Evolutionary conservation across 1,140 invertebrate species (phyloP), one percentile per base, ranked within the genome.

Genomic region (Babylonia areolata): DNA sequence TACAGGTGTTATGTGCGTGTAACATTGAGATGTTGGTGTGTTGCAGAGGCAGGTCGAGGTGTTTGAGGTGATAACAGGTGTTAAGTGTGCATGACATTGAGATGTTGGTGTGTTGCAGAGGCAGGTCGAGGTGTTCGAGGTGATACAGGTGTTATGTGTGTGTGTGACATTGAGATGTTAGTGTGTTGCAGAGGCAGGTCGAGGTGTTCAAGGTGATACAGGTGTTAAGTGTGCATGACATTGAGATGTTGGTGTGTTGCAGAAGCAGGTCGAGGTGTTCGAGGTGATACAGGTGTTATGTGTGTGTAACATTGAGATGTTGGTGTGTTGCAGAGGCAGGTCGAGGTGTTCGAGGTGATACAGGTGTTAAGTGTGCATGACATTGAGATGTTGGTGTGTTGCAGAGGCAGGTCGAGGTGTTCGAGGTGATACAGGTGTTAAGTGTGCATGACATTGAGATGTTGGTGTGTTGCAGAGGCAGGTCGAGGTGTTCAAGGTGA

Each of bases 121-220:
- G 15, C 75, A 77, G 71, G 35, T 6, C 5, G 33, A 35, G 20
- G 71, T 73, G 31, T 12, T 11, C 31, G 6, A 73, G 46, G 46
- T 51, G 46, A n/a, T n/a, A n/a, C n/a, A n/a, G n/a, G n/a, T n/a
- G n/a, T n/a, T n/a, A n/a, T 51, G 46, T 51, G 46, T 51, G n/a
- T n/a, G n/a, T n/a, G n/a, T 84, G 95, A 95, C 91, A 88, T 93
- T 86, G 77, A 92, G 20, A 89, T 93, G 90, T 91, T 95, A 35
- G 28, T 69, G 64, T 75, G 71, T 75, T 35, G 35, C 71, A 75
- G n/a, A 75, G 71, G 33, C 71, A 75, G n/a, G n/a, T n/a, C n/a
- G n/a, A n/a, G n/a, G n/a, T n/a, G n/a, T n/a, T n/a, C n/a, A n/a
- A n/a, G n/a, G n/a, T n/a, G 90, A 51, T 51, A 20, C 46, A 94